Evolutionary conservation across 2,888 invertebrate species (phyloP).

Genomic region (Hemithea aestivaria): DNA sequence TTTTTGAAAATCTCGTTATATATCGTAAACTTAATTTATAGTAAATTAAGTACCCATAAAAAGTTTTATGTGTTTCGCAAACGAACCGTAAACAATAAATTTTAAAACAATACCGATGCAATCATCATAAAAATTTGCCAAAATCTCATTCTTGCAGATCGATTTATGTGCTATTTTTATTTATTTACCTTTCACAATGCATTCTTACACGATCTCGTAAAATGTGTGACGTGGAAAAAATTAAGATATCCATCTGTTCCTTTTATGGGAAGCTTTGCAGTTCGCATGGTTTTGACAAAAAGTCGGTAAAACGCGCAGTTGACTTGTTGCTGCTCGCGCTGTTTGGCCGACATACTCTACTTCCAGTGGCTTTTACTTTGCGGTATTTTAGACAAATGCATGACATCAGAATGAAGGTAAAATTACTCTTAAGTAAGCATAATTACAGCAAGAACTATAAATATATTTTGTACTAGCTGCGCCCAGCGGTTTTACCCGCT

Average conservation of each 20-base stretch:
- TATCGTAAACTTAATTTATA: too few relatives aligned
- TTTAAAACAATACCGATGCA: conserved; percentile 9
- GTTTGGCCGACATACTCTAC: conserved; percentile 17
- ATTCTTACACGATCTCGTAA: conserved; percentile 27
- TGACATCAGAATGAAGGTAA: not conserved
- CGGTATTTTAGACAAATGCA: conserved; percentile 11
- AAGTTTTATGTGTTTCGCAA: too few relatives aligned
- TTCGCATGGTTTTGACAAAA: conserved; percentile 9
- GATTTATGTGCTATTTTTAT: conserved; percentile 9
- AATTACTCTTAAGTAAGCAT: too few relatives aligned
- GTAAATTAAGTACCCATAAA: too few relatives aligned
- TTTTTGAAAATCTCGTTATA: too few relatives aligned
- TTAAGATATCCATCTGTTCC: conserved; percentile 27
- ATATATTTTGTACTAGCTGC: too few relatives aligned
- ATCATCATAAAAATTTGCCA: conserved; percentile 10
- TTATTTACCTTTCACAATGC: conserved; percentile 28
- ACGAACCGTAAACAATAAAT: conserved; percentile 1
- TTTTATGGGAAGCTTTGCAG: conserved; percentile 10
- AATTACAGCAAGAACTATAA: too few relatives aligned
- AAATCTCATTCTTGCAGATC: conserved; percentile 18
- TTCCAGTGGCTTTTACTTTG: conserved; percentile 31
- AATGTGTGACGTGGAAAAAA: conserved; percentile 21
- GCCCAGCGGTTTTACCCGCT: too few relatives aligned
- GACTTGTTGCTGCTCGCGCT: conserved; percentile 1
- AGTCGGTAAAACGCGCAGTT: conserved; percentile 9